A percentile compares a stretch with the other conserved stretches of the same genome.
These are phyloP conservation scores for Odontothrips loti DNA, from an alignment of 2,888 invertebrate species.

Conservation along the genomic window DNA sequence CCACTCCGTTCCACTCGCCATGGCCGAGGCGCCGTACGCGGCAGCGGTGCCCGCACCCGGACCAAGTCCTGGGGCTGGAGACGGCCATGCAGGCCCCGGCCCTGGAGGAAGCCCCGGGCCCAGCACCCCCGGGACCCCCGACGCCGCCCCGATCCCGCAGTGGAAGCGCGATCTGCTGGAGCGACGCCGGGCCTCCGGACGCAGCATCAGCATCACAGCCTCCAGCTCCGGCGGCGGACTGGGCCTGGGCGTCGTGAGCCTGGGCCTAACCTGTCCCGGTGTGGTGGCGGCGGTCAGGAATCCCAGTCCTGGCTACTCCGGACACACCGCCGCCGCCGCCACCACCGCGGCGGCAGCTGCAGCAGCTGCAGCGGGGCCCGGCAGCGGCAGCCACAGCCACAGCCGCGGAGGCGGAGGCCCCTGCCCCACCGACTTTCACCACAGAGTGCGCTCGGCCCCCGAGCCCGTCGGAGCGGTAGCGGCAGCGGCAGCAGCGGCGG, in stretches of 20 bases:
- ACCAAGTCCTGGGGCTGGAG: no score
- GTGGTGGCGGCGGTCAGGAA: slow-evolving; percentile 38
- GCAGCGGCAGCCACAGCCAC: slow-evolving; percentile 40
- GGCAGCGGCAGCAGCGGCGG: slow-evolving; percentile 44
- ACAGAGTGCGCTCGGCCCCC: slow-evolving; percentile 42
- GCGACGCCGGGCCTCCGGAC: slow-evolving; percentile 56
- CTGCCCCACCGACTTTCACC: slow-evolving; percentile 44
- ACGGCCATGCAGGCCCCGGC: no score
- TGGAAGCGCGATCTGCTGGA: slow-evolving; percentile 82
- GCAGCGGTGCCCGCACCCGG: no score
- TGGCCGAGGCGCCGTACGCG: no score
- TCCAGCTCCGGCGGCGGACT: slow-evolving; percentile 42
- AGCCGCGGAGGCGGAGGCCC: slow-evolving; percentile 43
- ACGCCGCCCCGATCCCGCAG: slow-evolving; percentile 55
- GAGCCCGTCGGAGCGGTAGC: slow-evolving; percentile 39
- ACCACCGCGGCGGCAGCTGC: background rate
- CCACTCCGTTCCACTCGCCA: background rate
- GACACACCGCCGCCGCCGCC: slow-evolving; percentile 33
- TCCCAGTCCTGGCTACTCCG: slow-evolving; percentile 28
- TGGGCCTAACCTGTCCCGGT: slow-evolving; percentile 40
- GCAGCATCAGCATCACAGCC: slow-evolving; percentile 42
- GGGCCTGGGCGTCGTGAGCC: slow-evolving; percentile 39
- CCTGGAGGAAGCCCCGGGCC: background rate
- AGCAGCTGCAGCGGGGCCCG: slow-evolving; percentile 37
- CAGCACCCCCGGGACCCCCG: background rate